Conservation (phyloP, 2,797 vertebrate genomes). For the Neosilurus hyrtlii region DNA sequence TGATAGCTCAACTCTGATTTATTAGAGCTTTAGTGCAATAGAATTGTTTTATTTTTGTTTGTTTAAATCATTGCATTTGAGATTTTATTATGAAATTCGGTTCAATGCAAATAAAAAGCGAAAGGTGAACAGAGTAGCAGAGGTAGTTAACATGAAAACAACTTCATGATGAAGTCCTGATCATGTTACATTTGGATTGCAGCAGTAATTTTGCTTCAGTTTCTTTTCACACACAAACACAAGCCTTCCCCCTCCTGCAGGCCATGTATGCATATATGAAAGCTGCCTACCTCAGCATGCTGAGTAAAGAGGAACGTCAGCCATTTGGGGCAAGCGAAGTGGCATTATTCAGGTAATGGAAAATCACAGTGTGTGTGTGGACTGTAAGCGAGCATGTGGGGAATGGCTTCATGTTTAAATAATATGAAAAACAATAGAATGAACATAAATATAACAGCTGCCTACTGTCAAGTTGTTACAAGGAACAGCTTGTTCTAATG, state of each 20-base stretch:
- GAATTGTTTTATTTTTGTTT: background rate
- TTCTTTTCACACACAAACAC: conserved; percentile 5
- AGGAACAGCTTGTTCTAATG: background rate
- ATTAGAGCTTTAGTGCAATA: too few relatives aligned
- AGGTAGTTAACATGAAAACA: background rate
- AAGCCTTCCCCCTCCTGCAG: conserved; percentile 64
- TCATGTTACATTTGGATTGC: conserved; percentile 41
- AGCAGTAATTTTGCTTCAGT: conserved; percentile 8
- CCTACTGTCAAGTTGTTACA: background rate
- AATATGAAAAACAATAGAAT: background rate
- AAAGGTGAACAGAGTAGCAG: background rate
- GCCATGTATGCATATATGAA: conserved; percentile 98
- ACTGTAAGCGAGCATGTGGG: background rate
- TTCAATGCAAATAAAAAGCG: background rate
- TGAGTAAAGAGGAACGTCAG: conserved; percentile 84
- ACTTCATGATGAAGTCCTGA: background rate
- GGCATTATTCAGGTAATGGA: conserved; percentile 86
- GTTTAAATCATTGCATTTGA: background rate
- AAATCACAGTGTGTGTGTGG: conserved; percentile 4
- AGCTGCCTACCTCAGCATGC: conserved; percentile 97
- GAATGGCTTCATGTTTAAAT: background rate
- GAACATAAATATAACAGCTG: background rate
- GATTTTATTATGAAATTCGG: too few relatives aligned
- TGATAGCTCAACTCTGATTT: conserved; percentile 50
- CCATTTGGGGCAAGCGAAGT: conserved; percentile 86